Evolutionary conservation across 2,888 invertebrate species (phyloP), one percentile per base, ranked within the genome.

Genomic region (Sussaba pulchella): DNA sequence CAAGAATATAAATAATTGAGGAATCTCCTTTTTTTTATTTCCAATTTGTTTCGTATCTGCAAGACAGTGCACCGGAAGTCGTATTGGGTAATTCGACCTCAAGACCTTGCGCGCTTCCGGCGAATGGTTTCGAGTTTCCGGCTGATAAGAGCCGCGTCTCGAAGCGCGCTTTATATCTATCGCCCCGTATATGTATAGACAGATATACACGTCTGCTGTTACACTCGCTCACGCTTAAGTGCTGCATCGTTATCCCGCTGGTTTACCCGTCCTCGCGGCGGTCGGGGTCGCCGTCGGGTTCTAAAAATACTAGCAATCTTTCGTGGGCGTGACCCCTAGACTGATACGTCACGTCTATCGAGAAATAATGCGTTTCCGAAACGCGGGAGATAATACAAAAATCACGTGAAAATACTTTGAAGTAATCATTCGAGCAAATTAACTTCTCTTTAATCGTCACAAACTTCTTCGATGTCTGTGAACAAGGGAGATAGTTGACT

Each of bases 291-390:
- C 31, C 0, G 36, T 21, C 10, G 17, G 12, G 41, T 26, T n/a
- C 45, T 71, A 71, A 71, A 59, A 77, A 78, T 73, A 74, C 73
- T 54, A 47, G 17, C 14, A 43, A 64, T 39, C 52, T 61, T 45
- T 57, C 61, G 80, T 71, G 63, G 80, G 80, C 80, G 80, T 71
- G 52, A 64, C 54, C 75, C 64, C 31, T 36, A 59, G 70, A 64
- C 57, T 57, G 80, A 76, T 74, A 76, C 54, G 36, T 71, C 69
- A 52, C 63, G 78, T 63, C 63, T 66, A 79, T 75, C 39, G 75
- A 71, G 70, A 70, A 67, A 74, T 50, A 74, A 79, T 50, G 67
- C 19, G 36, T 66, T 74, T 74, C 78, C 69, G 73, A 41, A 71
- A 50, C 59, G 14, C 21, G 63, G 14, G 54, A 70, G n/a, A 74